Evolutionary conservation across 2,113 vertebrate genomes (phyloP), one percentile per base, ranked within the genome.

Genomic region (Stercorarius parasiticus): DNA sequence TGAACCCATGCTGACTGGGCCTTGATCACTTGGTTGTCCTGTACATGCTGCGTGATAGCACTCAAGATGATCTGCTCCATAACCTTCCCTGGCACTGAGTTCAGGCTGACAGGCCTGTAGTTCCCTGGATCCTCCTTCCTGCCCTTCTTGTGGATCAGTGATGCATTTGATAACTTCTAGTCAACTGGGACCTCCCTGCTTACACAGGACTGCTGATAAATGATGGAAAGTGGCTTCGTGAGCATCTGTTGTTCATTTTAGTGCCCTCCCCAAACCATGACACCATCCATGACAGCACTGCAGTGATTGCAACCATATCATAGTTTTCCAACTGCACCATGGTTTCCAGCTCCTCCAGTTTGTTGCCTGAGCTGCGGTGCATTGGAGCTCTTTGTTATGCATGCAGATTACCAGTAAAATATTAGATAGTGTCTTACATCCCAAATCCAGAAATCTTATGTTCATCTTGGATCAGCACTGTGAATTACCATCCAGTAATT

Each of bases 61-160:
- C 12, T 27, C 20, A 58, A 10, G 20, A 42, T 38, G 11, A 58
- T 38, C 21, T 30, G 26, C 21, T 77, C 42, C 16, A 26, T 26
- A 26, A 42, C 3, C 16, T 81, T 85, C 29, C 13, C 5, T 0
- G 0, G 10, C 34, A 69, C 11, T 0, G 0, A 66, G 45, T 10
- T 69, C 52, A 88, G 19, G 0, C 1, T 76, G 40, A 56, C 3
- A 56, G 12, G 14, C 13, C 19, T 2, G 4, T 10, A 65, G 29
- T 56, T 56, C 19, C 27, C 34, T 0, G 0, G 10, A 55, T 20
- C 12, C 23, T 64, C 10, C 32, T 79, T 70, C 17, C 0, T 0
- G 64, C 45, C 6, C 4, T 70, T 38, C 26, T 36, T 52, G 32
- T 36, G 61, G 45, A 38, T 18, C 7, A 5, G 15, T 2, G 1